These are phyloP conservation scores for Leptinotarsa juncta DNA, from an alignment of 2,888 invertebrate species.

Conservation along the genomic window DNA sequence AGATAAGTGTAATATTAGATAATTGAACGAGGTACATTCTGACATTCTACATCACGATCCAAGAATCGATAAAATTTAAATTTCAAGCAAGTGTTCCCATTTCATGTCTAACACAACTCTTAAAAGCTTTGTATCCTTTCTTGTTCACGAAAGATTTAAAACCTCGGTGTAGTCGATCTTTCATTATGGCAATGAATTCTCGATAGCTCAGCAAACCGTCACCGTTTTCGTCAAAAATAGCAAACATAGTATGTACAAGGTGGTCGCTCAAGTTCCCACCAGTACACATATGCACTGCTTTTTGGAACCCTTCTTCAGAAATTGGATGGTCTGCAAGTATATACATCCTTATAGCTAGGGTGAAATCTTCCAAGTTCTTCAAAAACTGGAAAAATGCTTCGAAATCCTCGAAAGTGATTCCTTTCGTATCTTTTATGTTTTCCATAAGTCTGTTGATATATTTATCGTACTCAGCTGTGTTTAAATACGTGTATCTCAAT, in stretches of 20 bases:
- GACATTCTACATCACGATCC: no score
- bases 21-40: no score
- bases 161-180: constrained; percentile 94
- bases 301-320: constrained; percentile 95
- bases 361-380: constrained; percentile 96
- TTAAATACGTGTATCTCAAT: constrained; percentile 90
- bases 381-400: constrained; percentile 96
- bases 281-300: constrained; percentile 95
- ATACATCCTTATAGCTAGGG: constrained; percentile 98
- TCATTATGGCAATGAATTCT: constrained; percentile 99
- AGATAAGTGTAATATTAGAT: no score
- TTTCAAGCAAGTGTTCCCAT: constrained; percentile 22
- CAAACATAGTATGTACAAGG: constrained; percentile 94
- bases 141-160: constrained; percentile 91
- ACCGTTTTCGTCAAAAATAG: constrained; percentile 95
- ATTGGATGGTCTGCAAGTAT: constrained; percentile 95
- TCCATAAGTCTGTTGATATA: constrained; percentile 89
- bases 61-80: no score
- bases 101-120: constrained; percentile 37
- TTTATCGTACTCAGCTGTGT: constrained; percentile 91
- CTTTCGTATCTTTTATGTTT: constrained; percentile 81
- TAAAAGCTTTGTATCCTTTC: constrained; percentile 89
- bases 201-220: constrained; percentile 95
- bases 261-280: constrained; percentile 87
- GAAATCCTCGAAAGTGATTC: constrained; percentile 95